Conservation (phyloP, 2,888 invertebrate genomes). For the Protodeltote pygarga region DNA sequence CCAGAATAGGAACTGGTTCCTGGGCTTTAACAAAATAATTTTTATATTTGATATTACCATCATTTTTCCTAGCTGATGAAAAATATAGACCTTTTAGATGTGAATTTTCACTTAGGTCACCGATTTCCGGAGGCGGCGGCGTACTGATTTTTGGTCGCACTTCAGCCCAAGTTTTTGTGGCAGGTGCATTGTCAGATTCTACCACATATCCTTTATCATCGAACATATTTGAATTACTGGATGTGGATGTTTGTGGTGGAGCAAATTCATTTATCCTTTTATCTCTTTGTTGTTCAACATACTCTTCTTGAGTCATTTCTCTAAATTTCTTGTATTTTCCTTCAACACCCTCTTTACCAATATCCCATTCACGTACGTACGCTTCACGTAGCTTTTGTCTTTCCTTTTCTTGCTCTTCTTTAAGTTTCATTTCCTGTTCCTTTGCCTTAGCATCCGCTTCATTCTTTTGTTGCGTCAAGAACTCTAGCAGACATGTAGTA, state of each 20-base stretch:
- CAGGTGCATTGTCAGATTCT: conserved; percentile 27
- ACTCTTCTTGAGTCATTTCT: conserved; percentile 92
- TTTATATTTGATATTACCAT: conserved; percentile 63
- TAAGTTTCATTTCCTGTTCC: conserved; percentile 71
- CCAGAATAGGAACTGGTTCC: conserved; percentile 67
- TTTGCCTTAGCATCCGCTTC: conserved; percentile 79
- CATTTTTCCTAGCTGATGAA: conserved; percentile 62
- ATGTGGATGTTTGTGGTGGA: conserved; percentile 82
- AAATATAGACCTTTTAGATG: conserved; percentile 75
- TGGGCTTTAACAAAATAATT: conserved; percentile 74
- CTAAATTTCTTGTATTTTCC: conserved; percentile 76
- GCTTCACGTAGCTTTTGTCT: conserved; percentile 82
- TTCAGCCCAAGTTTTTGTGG: conserved; percentile 72
- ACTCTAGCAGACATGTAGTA: conserved; percentile 74
- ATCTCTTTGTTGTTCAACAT: conserved; percentile 91
- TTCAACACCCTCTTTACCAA: conserved; percentile 89
- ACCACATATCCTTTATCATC: conserved; percentile 68
- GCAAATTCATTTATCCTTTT: conserved; percentile 93
- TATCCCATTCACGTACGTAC: conserved; percentile 90
- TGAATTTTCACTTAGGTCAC: conserved; percentile 44
- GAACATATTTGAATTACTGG: conserved; percentile 60
- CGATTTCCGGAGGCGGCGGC: conserved; percentile 64
- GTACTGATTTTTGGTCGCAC: conserved; percentile 66
- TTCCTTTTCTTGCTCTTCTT: conserved; percentile 79
- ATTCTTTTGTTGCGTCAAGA: conserved; percentile 80